These are phyloP conservation scores for Epinephelus awoara DNA, from an alignment of 2,797 vertebrate species.

Conservation along the genomic window DNA sequence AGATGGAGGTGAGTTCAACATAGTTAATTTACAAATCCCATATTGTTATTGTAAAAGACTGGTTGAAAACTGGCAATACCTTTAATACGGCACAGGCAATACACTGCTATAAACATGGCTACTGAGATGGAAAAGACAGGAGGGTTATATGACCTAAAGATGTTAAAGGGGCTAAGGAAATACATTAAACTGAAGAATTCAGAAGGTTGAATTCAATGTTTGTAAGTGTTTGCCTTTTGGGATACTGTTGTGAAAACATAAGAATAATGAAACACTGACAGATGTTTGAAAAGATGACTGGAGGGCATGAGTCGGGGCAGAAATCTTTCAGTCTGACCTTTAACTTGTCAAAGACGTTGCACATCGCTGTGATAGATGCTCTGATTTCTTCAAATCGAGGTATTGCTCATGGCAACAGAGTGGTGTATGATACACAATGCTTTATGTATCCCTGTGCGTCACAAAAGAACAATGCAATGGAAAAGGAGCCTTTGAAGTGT, in stretches of 20 bases:
- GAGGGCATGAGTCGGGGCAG: conserved; percentile 19
- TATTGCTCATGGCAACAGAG: conserved; percentile 24
- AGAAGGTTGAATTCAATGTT: conserved; percentile 28
- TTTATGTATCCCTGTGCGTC: conserved; percentile 35
- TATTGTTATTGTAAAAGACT: too few relatives aligned
- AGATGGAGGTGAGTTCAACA: too few relatives aligned
- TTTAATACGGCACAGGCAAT: too few relatives aligned
- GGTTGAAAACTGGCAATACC: too few relatives aligned
- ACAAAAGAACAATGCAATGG: conserved; percentile 12
- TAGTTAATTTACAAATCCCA: too few relatives aligned
- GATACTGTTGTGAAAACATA: conserved; percentile 4
- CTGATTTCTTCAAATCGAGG: conserved; percentile 39
- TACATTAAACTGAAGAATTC: conserved; percentile 20
- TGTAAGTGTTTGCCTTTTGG: conserved; percentile 18
- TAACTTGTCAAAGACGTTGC: conserved; percentile 33
- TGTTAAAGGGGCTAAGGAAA: background rate
- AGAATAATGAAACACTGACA: conserved; percentile 20
- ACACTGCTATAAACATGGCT: too few relatives aligned
- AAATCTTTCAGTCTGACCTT: conserved; percentile 54
- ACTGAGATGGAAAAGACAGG: background rate
- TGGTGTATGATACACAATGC: conserved; percentile 7
- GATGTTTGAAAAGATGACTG: conserved; percentile 35
- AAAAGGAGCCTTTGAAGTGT: conserved; percentile 50
- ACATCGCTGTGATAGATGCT: conserved; percentile 41
- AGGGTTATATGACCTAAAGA: background rate